These are phyloP conservation scores for Erythrolamprus reginae DNA, from an alignment of 2,113 vertebrate species.

Conservation along the genomic window DNA sequence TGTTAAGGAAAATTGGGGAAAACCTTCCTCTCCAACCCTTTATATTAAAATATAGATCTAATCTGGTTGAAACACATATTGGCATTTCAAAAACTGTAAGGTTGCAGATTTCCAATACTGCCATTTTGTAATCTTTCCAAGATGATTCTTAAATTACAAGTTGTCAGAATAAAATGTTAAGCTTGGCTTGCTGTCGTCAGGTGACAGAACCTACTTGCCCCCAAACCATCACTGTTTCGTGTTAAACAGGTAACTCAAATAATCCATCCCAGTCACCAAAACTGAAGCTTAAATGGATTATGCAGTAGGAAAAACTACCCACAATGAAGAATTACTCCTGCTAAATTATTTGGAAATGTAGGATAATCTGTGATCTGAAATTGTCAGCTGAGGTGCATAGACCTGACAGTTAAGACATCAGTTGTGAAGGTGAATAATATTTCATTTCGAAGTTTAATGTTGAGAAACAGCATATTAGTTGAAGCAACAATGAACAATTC, in stretches of 20 bases:
- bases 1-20: not conserved
- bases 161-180: not conserved
- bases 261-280: not conserved
- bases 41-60: not conserved
- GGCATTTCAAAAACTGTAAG: not conserved
- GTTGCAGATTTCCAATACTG: not conserved
- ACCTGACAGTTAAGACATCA: not conserved
- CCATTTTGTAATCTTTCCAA: not conserved
- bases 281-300: not conserved
- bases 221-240: not conserved
- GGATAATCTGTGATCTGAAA: not conserved
- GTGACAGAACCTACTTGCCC: not conserved
- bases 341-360: not conserved
- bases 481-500: not conserved
- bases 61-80: not conserved
- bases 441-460: not conserved
- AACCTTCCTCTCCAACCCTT: not conserved
- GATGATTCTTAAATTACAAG: not conserved
- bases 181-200: not conserved
- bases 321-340: not conserved
- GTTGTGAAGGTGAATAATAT: not conserved
- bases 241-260: not conserved
- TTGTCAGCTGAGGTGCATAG: not conserved
- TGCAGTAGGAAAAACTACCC: not conserved
- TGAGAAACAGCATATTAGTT: not conserved